Evolutionary conservation across 1,140 invertebrate genomes (phyloP).

Genomic region (Zaprionus gabonicus): DNA sequence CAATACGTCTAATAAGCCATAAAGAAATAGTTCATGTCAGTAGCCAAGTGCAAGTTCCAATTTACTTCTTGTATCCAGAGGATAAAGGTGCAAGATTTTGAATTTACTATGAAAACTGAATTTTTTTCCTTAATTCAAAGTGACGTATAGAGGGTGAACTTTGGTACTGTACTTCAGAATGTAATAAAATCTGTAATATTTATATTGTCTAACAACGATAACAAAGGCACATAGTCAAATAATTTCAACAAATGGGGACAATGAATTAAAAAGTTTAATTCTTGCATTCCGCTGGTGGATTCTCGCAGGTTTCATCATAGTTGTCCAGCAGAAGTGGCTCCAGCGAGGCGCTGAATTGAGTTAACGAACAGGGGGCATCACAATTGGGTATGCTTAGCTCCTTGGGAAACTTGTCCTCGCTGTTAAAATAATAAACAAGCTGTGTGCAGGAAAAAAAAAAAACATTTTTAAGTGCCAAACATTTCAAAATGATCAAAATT

Average conservation of each 20-base stretch:
- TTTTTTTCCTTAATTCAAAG: constrained; percentile 10
- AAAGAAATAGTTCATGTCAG: constrained; percentile 91
- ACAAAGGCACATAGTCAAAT: constrained; percentile 22
- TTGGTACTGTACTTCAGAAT: not conserved
- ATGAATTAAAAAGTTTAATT: constrained; percentile 49
- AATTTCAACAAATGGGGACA: constrained; percentile 25
- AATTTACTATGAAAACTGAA: constrained; percentile 27
- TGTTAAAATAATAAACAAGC: constrained; percentile 84
- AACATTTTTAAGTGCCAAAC: constrained; percentile 1
- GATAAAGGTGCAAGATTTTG: constrained; percentile 91
- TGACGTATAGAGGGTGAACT: not conserved
- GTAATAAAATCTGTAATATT: constrained; percentile 20
- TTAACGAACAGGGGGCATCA: constrained; percentile 84
- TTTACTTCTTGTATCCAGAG: constrained; percentile 95
- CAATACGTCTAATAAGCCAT: constrained; percentile 91
- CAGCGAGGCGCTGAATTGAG: constrained; percentile 83
- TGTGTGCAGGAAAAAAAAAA: constrained; percentile 16
- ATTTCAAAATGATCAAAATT: not conserved
- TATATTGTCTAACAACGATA: constrained; percentile 31
- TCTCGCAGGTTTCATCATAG: constrained; percentile 86
- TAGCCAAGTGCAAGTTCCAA: constrained; percentile 88
- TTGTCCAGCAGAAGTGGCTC: constrained; percentile 85
- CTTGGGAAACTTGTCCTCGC: constrained; percentile 83
- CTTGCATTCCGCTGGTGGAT: constrained; percentile 73
- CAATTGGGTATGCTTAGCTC: constrained; percentile 85